Conservation (phyloP, 2,797 vertebrate species). For the Denticeps clupeoides region DNA sequence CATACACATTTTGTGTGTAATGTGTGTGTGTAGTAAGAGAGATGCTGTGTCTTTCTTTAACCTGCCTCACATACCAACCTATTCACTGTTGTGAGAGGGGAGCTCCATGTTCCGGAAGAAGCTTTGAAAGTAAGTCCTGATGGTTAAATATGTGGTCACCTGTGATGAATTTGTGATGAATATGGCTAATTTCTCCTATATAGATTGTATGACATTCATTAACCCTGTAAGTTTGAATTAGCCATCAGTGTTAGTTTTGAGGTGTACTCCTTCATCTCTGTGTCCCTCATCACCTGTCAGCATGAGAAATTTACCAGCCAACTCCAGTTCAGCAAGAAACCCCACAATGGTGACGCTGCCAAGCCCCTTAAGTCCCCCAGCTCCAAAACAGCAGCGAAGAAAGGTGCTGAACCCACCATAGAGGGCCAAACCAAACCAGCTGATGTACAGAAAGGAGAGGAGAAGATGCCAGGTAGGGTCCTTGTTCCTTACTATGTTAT, state of each 20-base stretch:
- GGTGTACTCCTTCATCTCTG: background rate
- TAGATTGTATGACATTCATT: too few relatives aligned
- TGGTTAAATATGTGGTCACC: background rate
- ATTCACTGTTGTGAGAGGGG: slow-evolving; percentile 90
- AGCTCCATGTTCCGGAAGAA: slow-evolving; percentile 94
- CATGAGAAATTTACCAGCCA: slow-evolving; percentile 98
- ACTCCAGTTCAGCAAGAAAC: slow-evolving; percentile 84
- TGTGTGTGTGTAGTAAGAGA: background rate
- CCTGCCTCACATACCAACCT: slow-evolving; percentile 87
- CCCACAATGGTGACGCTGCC: slow-evolving; percentile 59
- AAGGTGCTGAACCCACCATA: slow-evolving; percentile 34
- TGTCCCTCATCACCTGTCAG: slow-evolving; percentile 40
- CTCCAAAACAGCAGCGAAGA: slow-evolving; percentile 38
- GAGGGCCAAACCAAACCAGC: slow-evolving; percentile 51
- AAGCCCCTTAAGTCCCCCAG: slow-evolving; percentile 57
- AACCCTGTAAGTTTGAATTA: too few relatives aligned
- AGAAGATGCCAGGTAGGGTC: slow-evolving; percentile 75
- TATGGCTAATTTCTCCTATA: too few relatives aligned
- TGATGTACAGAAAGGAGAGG: slow-evolving; percentile 70
- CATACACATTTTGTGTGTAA: too few relatives aligned
- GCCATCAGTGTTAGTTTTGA: too few relatives aligned
- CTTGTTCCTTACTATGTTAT: too few relatives aligned
- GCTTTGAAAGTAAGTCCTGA: slow-evolving; percentile 78
- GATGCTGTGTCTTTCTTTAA: slow-evolving; percentile 58
- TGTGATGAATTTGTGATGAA: too few relatives aligned